Percentiles rank a stretch among this genome's conserved stretches.
phyloP scores from a whole-genome alignment of 2,888 invertebrate genomes.

The Aspidiotus rigidus region DNA sequence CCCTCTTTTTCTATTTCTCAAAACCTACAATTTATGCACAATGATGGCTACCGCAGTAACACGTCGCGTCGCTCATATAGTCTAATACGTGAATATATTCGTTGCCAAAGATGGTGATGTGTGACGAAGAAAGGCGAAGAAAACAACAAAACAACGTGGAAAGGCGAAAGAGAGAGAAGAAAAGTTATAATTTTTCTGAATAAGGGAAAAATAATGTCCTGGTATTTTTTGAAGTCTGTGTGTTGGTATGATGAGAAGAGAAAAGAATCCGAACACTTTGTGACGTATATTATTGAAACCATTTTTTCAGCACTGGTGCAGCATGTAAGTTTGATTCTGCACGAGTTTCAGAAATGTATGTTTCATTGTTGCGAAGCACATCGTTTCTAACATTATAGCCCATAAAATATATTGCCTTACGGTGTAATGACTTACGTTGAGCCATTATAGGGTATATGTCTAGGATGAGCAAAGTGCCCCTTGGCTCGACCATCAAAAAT shows the following conservation, averaged over 20 bases:
- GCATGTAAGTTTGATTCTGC: constrained; percentile 23
- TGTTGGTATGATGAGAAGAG: no score
- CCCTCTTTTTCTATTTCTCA: not conserved
- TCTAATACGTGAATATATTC: not conserved
- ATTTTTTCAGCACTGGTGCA: constrained; percentile 13
- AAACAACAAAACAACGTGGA: no score
- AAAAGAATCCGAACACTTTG: no score
- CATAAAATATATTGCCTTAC: constrained; percentile 32
- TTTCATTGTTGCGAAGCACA: constrained; percentile 32
- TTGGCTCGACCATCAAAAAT: constrained; percentile 28
- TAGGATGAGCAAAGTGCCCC: constrained; percentile 14
- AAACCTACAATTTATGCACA: not conserved
- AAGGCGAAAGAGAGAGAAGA: no score
- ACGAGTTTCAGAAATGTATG: constrained; percentile 29
- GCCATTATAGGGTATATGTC: constrained; percentile 6
- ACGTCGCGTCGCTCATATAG: no score
- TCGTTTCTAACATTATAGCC: constrained; percentile 29
- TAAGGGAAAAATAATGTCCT: no score
- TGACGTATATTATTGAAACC: not conserved
- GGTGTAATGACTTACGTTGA: constrained; percentile 21
- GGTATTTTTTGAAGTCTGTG: no score
- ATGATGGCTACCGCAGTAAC: not conserved
- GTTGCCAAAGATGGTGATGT: not conserved
- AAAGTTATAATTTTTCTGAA: no score
- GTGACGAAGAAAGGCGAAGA: no score